phyloP scores from a whole-genome alignment of 2,888 invertebrate species.

The Danaus chrysippus region DNA sequence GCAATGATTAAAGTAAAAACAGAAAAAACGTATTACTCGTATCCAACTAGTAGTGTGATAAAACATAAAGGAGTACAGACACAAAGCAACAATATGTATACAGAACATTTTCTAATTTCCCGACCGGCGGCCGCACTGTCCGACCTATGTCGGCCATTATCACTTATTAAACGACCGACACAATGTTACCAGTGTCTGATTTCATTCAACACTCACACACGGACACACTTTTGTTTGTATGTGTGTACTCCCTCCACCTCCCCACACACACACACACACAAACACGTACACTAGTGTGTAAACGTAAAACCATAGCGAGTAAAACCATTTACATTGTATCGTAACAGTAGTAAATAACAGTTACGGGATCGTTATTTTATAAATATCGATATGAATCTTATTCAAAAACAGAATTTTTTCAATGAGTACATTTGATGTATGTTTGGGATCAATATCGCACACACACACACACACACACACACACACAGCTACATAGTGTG shows the following conservation, averaged over 20 bases:
- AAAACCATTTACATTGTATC: no score
- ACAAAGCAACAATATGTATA: constrained; percentile 8
- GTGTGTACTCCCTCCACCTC: background rate
- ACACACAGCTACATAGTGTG: constrained; percentile 22
- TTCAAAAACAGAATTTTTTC: no score
- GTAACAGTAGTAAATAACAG: no score
- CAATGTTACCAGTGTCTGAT: constrained; percentile 27
- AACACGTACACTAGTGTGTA: background rate
- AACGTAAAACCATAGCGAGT: no score
- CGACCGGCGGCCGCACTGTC: constrained; percentile 11
- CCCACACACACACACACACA: background rate
- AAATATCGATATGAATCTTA: no score
- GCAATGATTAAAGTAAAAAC: no score
- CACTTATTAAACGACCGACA: constrained; percentile 27
- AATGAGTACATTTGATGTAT: background rate
- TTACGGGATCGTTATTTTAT: no score
- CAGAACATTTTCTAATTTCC: background rate
- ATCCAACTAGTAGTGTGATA: background rate
- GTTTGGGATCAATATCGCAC: constrained; percentile 9
- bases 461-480: constrained; percentile 14
- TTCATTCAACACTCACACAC: constrained; percentile 8
- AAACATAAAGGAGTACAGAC: background rate
- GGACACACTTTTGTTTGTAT: background rate
- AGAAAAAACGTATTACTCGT: no score
- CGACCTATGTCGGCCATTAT: constrained; percentile 26